phyloP scores from a whole-genome alignment of 1,140 invertebrate genomes.

The Cotesia glomerata region DNA sequence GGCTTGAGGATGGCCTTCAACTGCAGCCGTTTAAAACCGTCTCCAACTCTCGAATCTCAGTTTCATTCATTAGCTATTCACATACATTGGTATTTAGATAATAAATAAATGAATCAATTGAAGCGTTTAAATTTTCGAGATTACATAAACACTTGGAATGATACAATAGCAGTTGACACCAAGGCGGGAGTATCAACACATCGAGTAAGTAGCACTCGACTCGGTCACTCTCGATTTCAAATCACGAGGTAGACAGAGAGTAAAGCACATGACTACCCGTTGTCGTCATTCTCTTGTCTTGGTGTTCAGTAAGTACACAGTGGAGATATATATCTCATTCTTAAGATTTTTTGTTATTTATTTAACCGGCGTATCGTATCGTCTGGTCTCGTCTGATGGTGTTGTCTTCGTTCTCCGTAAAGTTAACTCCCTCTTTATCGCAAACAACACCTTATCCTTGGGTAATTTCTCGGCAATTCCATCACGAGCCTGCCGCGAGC shows the following conservation, averaged over 20 bases:
- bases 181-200: too few relatives aligned
- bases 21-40: not conserved
- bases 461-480: conserved; percentile 38
- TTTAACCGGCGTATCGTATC: conserved; percentile 26
- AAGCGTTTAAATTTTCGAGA: too few relatives aligned
- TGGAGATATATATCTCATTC: not conserved
- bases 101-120: too few relatives aligned
- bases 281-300: conserved; percentile 37
- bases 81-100: too few relatives aligned
- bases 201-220: too few relatives aligned
- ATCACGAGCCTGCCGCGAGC: conserved; percentile 36
- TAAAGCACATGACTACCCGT: not conserved
- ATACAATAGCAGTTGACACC: too few relatives aligned
- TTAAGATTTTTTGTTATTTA: conserved; percentile 15
- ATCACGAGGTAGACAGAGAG: conserved; percentile 25
- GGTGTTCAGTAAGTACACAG: not conserved
- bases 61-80: too few relatives aligned
- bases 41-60: too few relatives aligned
- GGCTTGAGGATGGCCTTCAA: not conserved
- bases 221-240: conserved; percentile 29
- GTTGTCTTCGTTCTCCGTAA: not conserved
- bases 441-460: not conserved
- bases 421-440: not conserved
- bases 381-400: conserved; percentile 12
- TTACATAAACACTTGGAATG: too few relatives aligned